Evolutionary conservation across 2,888 invertebrate genomes (phyloP).

Genomic region (Scaeva pyrastri): DNA sequence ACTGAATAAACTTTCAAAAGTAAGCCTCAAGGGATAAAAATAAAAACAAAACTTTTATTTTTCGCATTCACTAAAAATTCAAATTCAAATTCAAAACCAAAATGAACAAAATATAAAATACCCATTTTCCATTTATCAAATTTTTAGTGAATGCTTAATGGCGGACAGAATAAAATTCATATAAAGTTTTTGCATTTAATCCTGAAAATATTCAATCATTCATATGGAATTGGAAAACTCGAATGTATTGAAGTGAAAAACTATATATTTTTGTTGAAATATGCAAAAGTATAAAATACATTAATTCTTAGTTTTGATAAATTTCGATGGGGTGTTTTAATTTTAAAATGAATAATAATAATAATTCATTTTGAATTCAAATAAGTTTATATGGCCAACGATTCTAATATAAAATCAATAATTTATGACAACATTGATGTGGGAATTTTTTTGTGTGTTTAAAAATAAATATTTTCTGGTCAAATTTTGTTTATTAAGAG

Average conservation of each 20-base stretch:
- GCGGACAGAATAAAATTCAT: not conserved
- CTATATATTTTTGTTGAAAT: not conserved
- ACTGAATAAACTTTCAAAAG: not conserved
- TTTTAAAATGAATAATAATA: too few species aligned
- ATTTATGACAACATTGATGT: too few species aligned
- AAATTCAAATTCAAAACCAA: not conserved
- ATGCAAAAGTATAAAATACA: not conserved
- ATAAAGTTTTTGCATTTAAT: not conserved
- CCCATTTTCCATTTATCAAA: too few species aligned
- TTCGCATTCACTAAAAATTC: not conserved
- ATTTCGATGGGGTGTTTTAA: too few species aligned
- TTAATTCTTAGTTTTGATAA: not conserved
- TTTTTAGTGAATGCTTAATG: not conserved
- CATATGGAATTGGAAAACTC: too few species aligned
- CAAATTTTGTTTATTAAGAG: too few species aligned
- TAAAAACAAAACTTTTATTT: not conserved
- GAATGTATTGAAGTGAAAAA: not conserved
- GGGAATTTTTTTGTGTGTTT: too few species aligned
- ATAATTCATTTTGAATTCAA: too few species aligned
- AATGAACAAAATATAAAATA: not conserved
- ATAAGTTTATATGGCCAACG: too few species aligned
- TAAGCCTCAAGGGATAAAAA: not conserved
- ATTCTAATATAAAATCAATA: too few species aligned
- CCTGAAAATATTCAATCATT: not conserved
- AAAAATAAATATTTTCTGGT: too few species aligned